These are phyloP conservation scores for Hipparchia semele DNA, from an alignment of 2,888 invertebrate genomes.

Conservation along the genomic window DNA sequence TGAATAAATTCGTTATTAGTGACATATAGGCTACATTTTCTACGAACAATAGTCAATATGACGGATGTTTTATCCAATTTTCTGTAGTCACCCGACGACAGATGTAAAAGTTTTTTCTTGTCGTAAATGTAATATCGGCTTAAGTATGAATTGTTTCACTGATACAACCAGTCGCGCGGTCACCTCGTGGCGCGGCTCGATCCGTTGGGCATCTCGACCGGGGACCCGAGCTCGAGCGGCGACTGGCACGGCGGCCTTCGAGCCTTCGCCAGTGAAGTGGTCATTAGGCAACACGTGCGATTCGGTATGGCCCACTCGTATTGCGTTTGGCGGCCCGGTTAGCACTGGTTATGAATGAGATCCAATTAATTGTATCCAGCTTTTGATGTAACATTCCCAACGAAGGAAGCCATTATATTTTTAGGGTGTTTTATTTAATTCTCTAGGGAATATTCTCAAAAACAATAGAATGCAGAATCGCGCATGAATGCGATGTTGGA, in stretches of 20 bases:
- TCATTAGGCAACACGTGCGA: conserved; percentile 80
- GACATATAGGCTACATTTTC: too few species aligned
- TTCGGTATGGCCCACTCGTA: conserved; percentile 70
- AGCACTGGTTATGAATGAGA: conserved; percentile 29
- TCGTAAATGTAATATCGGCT: too few species aligned
- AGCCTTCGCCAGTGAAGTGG: conserved; percentile 79
- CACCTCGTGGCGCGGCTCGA: conserved; percentile 96
- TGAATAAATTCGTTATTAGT: too few species aligned
- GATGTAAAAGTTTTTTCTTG: too few species aligned
- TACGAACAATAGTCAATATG: too few species aligned
- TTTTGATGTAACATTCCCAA: neutral
- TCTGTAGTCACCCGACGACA: too few species aligned
- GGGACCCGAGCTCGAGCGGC: conserved; percentile 82
- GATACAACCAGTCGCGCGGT: conserved; percentile 90
- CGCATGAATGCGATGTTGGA: neutral
- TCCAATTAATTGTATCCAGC: conserved; percentile 15
- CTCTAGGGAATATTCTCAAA: neutral
- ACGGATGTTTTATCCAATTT: too few species aligned
- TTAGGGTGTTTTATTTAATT: neutral
- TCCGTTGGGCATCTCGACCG: conserved; percentile 94
- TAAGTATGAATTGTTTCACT: conserved; percentile 47
- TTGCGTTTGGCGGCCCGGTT: conserved; percentile 24
- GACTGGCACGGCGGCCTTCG: conserved; percentile 79
- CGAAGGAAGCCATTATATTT: conserved; percentile 1
- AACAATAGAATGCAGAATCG: neutral